These are phyloP conservation scores for Dasypus novemcinctus DNA, from an alignment of 2,113 vertebrate genomes.

Conservation along the genomic window DNA sequence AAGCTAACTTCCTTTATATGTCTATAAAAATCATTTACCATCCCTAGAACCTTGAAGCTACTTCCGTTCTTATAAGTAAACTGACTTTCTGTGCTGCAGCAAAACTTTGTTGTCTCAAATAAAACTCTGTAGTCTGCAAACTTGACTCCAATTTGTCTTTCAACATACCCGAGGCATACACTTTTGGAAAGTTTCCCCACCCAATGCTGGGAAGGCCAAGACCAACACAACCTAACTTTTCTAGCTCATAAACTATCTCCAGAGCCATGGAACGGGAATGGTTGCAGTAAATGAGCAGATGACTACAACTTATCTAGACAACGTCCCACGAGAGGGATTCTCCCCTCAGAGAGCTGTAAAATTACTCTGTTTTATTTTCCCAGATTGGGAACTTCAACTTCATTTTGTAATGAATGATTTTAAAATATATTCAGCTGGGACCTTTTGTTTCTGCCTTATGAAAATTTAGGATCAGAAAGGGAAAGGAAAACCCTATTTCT, in stretches of 20 bases:
- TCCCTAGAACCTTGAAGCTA: too few relatives aligned
- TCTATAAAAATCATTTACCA: too few relatives aligned
- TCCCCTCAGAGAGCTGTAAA: not conserved
- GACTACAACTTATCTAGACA: not conserved
- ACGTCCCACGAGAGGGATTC: not conserved
- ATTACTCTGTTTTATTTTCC: not conserved
- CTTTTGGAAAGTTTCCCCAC: slow-evolving; percentile 33
- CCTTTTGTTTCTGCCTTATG: not conserved
- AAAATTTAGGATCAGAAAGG: not conserved
- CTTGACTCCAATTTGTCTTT: too few relatives aligned
- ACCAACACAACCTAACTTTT: not conserved
- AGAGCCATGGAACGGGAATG: not conserved
- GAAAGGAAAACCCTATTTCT: not conserved
- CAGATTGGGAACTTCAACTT: slow-evolving; percentile 49
- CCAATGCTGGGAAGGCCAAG: not conserved
- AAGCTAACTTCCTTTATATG: too few relatives aligned
- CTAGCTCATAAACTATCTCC: not conserved
- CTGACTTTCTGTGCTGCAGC: too few relatives aligned
- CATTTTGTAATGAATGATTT: slow-evolving; percentile 54
- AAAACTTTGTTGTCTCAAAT: too few relatives aligned
- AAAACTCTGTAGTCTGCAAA: too few relatives aligned
- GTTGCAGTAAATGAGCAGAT: not conserved
- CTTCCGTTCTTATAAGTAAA: too few relatives aligned
- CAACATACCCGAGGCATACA: not conserved
- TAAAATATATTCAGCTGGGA: not conserved